Evolutionary conservation across 2,797 vertebrate genomes (phyloP).

Genomic region (Borostomias antarcticus): DNA sequence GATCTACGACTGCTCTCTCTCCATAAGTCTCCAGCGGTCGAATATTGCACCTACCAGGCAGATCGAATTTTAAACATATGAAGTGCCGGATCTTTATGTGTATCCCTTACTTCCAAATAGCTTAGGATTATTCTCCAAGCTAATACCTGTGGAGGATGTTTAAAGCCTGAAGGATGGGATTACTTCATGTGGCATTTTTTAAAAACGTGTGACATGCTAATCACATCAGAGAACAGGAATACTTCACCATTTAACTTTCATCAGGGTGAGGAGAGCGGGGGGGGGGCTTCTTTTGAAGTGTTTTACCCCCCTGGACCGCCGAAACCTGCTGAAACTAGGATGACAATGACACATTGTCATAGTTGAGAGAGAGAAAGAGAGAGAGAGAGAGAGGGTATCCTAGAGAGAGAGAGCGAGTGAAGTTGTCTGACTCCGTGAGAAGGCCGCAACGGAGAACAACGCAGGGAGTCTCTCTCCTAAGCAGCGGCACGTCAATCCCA

Average conservation of each 20-base stretch:
- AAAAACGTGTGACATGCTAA: slow-evolving; percentile 97
- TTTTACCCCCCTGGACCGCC: slow-evolving; percentile 53
- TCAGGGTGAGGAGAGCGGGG: slow-evolving; percentile 56
- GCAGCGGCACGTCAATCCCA: slow-evolving; percentile 56
- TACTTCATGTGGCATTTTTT: slow-evolving; percentile 97
- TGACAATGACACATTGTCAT: slow-evolving; percentile 76
- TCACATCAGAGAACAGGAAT: slow-evolving; percentile 90
- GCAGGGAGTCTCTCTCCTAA: slow-evolving; percentile 52
- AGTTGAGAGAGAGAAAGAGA: slow-evolving; percentile 37
- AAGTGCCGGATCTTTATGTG: slow-evolving; percentile 97
- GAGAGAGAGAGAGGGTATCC: slow-evolving; percentile 46
- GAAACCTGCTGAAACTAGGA: slow-evolving; percentile 61
- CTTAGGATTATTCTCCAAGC: slow-evolving; percentile 97
- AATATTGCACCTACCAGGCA: slow-evolving; percentile 85
- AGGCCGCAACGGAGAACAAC: slow-evolving; percentile 27
- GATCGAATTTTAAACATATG: slow-evolving; percentile 94
- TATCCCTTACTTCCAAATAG: slow-evolving; percentile 84
- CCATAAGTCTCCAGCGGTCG: slow-evolving; percentile 59
- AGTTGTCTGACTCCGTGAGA: slow-evolving; percentile 44
- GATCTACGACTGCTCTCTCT: slow-evolving; percentile 59
- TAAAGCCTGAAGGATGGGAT: slow-evolving; percentile 99
- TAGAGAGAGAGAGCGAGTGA: slow-evolving; percentile 43
- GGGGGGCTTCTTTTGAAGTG: slow-evolving; percentile 61
- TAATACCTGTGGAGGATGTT: slow-evolving; percentile 99
- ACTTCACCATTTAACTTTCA: slow-evolving; percentile 83